A percentile compares a stretch with the other conserved stretches of the same genome.
Evolutionary conservation across 2,888 invertebrate genomes (phyloP).

Genomic region (Celastrina argiolus): DNA sequence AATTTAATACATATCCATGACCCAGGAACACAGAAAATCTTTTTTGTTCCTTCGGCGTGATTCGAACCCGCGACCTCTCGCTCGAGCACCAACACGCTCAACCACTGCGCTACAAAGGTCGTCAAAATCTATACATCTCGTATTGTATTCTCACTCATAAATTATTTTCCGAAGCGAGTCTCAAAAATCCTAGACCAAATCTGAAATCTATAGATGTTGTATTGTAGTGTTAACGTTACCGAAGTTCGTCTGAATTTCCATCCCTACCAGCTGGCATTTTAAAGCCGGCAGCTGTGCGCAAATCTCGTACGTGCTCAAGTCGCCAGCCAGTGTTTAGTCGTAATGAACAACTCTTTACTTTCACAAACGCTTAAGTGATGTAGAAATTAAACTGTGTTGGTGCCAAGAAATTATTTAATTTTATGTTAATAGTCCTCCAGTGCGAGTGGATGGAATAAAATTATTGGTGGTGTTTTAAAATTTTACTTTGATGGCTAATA

Average conservation of each 20-base stretch:
- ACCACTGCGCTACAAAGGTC: too few species aligned
- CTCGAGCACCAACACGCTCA: too few species aligned
- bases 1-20: too few species aligned
- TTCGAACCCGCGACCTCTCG: too few species aligned
- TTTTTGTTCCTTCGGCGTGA: too few species aligned
- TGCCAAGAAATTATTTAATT: conserved; percentile 33
- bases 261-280: conserved; percentile 24
- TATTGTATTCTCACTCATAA: too few species aligned
- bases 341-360: conserved; percentile 55
- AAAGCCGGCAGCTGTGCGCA: conserved; percentile 40
- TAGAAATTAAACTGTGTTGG: conserved; percentile 31
- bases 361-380: conserved; percentile 29
- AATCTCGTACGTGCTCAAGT: conserved; percentile 66
- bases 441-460: not conserved
- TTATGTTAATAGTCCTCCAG: conserved; percentile 27
- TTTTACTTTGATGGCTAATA: not conserved
- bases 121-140: too few species aligned
- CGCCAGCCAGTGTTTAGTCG: conserved; percentile 46
- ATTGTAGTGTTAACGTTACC: not conserved
- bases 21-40: too few species aligned
- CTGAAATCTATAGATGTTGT: not conserved
- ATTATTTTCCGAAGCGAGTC: not conserved
- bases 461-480: not conserved
- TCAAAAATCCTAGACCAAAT: not conserved
- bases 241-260: conserved; percentile 5